Conservation (phyloP, 2,797 vertebrate species). For the Rhadinocentrus ornatus region DNA sequence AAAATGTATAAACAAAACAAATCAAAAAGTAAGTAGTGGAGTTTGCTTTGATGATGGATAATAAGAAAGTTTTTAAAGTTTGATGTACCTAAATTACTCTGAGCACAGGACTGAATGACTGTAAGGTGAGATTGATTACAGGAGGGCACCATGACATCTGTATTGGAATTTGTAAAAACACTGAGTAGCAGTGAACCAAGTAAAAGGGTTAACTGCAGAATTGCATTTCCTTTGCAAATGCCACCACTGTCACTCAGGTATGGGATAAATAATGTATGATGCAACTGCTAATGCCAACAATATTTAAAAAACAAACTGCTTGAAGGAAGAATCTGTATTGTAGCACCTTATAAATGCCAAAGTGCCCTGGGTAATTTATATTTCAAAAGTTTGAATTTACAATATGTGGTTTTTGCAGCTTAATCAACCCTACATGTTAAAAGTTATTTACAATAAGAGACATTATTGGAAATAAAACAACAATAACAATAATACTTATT, state of each 20-base stretch:
- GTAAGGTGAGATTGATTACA: background rate
- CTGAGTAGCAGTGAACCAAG: slow-evolving; percentile 7
- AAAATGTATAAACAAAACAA: too few relatives aligned
- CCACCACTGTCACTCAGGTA: background rate
- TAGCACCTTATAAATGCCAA: background rate
- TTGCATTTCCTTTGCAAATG: slow-evolving; percentile 13
- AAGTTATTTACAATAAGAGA: background rate
- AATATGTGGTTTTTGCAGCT: background rate
- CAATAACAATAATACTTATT: too few relatives aligned
- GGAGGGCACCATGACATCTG: slow-evolving; percentile 1
- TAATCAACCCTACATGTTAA: background rate
- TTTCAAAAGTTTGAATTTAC: background rate
- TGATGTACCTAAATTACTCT: slow-evolving; percentile 12
- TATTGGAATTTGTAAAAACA: background rate
- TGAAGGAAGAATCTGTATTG: background rate
- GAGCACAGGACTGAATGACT: background rate
- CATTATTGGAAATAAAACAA: background rate
- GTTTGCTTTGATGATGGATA: background rate
- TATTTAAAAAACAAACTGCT: background rate
- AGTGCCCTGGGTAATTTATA: background rate
- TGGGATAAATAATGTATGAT: background rate
- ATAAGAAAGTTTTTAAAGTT: slow-evolving; percentile 4
- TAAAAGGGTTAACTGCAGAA: background rate
- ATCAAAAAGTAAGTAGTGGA: background rate
- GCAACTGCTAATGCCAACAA: background rate